Conservation (phyloP, 2,888 invertebrate species). For the Dione juno region DNA sequence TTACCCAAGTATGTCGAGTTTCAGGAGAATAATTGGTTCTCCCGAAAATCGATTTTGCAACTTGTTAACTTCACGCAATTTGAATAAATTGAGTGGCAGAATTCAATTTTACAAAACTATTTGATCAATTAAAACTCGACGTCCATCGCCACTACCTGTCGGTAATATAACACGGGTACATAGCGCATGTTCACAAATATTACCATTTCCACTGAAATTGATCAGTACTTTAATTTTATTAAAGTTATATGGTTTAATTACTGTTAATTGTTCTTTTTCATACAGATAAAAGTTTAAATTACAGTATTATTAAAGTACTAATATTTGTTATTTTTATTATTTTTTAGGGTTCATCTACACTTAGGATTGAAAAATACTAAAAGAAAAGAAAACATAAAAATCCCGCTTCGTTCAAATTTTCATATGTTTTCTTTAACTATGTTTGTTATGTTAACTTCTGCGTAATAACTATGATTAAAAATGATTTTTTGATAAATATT, state of each 20-base stretch:
- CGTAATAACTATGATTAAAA: neutral
- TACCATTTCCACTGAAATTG: constrained; percentile 16
- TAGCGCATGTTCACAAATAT: constrained; percentile 26
- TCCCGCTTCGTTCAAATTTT: no score
- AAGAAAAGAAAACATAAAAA: no score
- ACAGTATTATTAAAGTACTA: no score
- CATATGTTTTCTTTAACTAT: no score
- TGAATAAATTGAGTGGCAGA: constrained; percentile 39
- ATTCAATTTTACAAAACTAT: constrained; percentile 41
- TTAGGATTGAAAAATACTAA: no score
- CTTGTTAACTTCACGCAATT: constrained; percentile 42
- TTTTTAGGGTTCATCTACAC: no score
- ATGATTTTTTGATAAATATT: neutral
- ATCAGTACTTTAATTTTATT: constrained; percentile 3
- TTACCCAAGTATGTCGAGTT: no score
- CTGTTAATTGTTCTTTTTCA: neutral
- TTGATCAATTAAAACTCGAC: constrained; percentile 45
- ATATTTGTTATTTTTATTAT: no score
- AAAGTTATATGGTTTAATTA: neutral
- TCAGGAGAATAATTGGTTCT: constrained; percentile 42
- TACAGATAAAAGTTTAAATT: no score
- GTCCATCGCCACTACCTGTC: constrained; percentile 27
- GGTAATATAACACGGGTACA: no score
- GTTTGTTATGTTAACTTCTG: no score
- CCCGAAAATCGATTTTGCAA: constrained; percentile 45